phyloP scores from a whole-genome alignment of 2,888 invertebrate genomes.

The Sepioteuthis lessoniana region DNA sequence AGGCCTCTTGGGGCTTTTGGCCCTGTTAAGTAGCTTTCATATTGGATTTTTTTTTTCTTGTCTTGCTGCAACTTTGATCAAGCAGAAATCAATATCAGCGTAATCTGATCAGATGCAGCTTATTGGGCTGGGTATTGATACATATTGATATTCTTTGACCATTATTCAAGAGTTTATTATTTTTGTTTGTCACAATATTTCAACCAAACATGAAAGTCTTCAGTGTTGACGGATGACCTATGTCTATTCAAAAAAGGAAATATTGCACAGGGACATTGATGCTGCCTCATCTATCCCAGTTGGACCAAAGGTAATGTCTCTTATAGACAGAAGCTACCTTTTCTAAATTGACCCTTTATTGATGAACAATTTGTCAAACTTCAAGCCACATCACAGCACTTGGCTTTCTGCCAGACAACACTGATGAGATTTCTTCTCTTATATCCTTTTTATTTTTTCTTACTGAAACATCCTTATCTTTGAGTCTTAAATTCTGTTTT shows the following conservation, averaged over 20 bases:
- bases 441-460: not conserved
- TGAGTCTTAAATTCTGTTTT: not conserved
- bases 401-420: not conserved
- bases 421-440: not conserved
- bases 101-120: too few species aligned
- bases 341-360: not conserved
- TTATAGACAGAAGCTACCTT: not conserved
- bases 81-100: not conserved
- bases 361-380: not conserved
- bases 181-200: conserved; percentile 8
- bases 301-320: not conserved
- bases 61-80: not conserved
- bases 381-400: not conserved
- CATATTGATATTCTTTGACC: not conserved
- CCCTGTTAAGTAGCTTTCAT: not conserved
- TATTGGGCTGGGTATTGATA: not conserved
- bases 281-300: not conserved
- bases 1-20: too few species aligned
- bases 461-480: not conserved
- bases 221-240: not conserved
- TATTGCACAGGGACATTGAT: not conserved
- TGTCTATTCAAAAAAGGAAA: not conserved
- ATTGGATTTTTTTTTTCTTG: not conserved
- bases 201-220: not conserved
- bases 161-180: not conserved